A percentile compares a stretch with the other conserved stretches of the same genome.
Evolutionary conservation across 2,888 invertebrate species (phyloP).

Genomic region (Lithophane leautieri): DNA sequence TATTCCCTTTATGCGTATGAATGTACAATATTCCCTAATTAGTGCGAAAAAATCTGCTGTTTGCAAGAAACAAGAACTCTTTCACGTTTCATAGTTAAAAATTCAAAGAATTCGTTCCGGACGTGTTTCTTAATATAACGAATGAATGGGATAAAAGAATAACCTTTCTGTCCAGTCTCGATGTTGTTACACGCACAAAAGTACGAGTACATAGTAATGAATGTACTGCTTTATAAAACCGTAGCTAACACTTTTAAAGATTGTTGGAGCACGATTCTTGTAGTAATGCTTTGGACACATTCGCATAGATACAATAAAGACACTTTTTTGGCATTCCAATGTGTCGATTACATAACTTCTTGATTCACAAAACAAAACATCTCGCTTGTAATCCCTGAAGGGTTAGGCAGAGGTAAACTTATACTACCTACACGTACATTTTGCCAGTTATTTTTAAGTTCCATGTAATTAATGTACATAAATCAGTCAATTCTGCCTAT

Average conservation of each 20-base stretch:
- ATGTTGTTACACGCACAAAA: constrained; percentile 24
- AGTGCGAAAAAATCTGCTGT: constrained; percentile 11
- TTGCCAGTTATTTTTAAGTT: too few relatives aligned
- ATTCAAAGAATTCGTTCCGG: constrained; percentile 54
- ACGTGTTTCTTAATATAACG: constrained; percentile 41
- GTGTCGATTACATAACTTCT: background rate
- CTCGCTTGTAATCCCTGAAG: too few relatives aligned
- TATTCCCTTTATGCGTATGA: constrained; percentile 3
- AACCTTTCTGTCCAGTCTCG: background rate
- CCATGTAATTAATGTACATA: too few relatives aligned
- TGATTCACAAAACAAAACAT: background rate
- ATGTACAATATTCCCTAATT: background rate
- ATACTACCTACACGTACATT: too few relatives aligned
- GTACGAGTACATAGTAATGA: constrained; percentile 37
- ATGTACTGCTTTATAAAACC: constrained; percentile 50
- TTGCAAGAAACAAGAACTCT: constrained; percentile 27
- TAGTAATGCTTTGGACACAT: constrained; percentile 12
- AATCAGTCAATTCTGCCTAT: too few relatives aligned
- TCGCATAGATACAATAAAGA: background rate
- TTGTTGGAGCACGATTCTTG: constrained; percentile 54
- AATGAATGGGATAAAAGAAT: constrained; percentile 35
- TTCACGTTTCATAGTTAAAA: constrained; percentile 20
- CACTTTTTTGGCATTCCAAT: constrained; percentile 1
- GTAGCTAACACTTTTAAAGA: constrained; percentile 48
- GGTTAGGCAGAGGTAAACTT: too few relatives aligned